Percentiles rank a stretch among this genome's conserved stretches.
Evolutionary conservation across 2,113 vertebrate genomes (phyloP).

Genomic region (Phrynosoma platyrhinos): DNA sequence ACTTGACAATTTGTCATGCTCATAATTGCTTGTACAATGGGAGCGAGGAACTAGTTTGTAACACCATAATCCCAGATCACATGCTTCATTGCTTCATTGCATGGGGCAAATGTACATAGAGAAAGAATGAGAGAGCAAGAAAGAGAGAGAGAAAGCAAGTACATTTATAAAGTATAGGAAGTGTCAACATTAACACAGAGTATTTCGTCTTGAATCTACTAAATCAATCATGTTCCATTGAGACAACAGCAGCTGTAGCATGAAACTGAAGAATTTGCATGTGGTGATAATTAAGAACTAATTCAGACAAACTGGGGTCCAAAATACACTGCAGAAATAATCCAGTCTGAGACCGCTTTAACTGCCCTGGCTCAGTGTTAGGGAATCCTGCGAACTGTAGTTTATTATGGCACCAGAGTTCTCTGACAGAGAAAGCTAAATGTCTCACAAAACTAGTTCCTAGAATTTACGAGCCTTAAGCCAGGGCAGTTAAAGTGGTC

Average conservation of each 20-base stretch:
- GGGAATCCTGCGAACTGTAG: no score
- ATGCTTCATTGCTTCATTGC: slow-evolving; percentile 14
- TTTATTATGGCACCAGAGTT: no score
- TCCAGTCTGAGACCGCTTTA: no score
- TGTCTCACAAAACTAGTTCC: no score
- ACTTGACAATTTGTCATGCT: slow-evolving; percentile 35
- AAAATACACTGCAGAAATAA: no score
- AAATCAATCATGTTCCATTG: background rate
- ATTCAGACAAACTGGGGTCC: background rate
- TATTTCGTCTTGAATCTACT: slow-evolving; percentile 3
- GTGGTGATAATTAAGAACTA: background rate
- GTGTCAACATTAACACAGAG: background rate
- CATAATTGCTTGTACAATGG: slow-evolving; percentile 39
- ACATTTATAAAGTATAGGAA: background rate
- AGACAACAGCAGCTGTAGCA: no score
- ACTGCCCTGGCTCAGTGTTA: no score
- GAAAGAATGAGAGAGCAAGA: background rate
- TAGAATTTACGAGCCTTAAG: no score
- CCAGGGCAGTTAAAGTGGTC: no score
- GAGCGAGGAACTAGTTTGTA: slow-evolving; percentile 25
- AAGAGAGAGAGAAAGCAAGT: background rate
- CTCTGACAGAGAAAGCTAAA: no score
- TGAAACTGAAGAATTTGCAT: background rate
- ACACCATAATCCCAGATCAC: slow-evolving; percentile 34
- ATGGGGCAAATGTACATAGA: background rate